Percentiles rank a stretch among this genome's conserved stretches.
phyloP scores from a whole-genome alignment of 2,113 vertebrate species.

The Sterrhoptilus dennistouni region DNA sequence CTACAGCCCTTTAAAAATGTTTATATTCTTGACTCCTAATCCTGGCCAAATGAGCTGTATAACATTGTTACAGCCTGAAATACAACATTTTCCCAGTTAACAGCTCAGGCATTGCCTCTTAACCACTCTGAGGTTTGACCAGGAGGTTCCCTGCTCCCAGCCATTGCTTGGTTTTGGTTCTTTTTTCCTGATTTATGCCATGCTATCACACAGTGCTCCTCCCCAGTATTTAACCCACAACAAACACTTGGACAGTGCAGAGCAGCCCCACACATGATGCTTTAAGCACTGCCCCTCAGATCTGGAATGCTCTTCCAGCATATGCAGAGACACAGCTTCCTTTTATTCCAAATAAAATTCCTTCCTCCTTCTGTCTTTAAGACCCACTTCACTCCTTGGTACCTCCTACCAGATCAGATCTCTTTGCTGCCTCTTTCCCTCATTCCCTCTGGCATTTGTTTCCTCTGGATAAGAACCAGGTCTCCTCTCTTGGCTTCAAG shows the following conservation, averaged over 20 bases:
- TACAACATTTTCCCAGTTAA: neutral
- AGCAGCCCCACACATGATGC: neutral
- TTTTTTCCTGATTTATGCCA: neutral
- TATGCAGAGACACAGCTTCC: neutral
- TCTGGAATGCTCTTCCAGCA: neutral
- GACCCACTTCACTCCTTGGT: neutral
- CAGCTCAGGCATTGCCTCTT: neutral
- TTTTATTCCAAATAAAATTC: neutral
- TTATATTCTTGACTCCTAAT: neutral
- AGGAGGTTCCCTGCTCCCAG: neutral
- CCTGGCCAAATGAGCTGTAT: neutral
- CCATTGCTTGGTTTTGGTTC: neutral
- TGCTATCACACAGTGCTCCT: neutral
- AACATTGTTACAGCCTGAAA: neutral
- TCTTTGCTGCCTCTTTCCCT: neutral
- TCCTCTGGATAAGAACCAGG: neutral
- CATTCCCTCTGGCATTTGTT: neutral
- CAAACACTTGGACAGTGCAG: rapidly evolving
- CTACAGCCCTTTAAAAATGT: neutral
- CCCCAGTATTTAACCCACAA: neutral
- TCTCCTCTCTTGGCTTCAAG: neutral
- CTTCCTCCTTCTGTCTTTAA: neutral
- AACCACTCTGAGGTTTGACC: neutral
- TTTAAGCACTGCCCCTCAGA: neutral
- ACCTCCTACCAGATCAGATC: neutral